Percentiles rank a stretch among this genome's conserved stretches.
Evolutionary conservation across 1,140 invertebrate species (phyloP).

Genomic region (Metaphire vulgaris): DNA sequence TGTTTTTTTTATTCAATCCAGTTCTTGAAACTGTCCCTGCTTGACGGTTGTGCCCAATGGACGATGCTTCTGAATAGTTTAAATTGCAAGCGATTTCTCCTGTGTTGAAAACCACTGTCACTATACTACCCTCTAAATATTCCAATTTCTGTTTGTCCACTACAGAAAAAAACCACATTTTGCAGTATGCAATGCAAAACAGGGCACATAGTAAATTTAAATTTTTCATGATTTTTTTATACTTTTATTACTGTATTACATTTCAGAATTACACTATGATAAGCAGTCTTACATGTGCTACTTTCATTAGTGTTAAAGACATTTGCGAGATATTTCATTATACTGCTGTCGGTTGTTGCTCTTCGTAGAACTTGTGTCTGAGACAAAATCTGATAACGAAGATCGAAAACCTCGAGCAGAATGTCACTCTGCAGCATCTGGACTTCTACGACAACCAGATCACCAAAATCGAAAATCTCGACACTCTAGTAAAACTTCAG

Average conservation of each 20-base stretch:
- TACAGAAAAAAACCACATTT: no score
- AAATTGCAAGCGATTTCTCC: no score
- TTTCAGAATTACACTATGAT: neutral
- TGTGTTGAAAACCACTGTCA: no score
- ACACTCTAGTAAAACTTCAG: constrained; percentile 79
- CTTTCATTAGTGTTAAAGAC: neutral
- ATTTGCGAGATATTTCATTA: neutral
- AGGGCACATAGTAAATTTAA: neutral
- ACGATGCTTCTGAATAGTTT: no score
- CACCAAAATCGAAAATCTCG: constrained; percentile 78
- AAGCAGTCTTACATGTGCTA: neutral
- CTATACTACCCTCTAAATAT: no score
- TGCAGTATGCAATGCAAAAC: no score
- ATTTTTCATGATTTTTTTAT: neutral
- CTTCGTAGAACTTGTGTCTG: constrained; percentile 66
- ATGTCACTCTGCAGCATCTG: constrained; percentile 60
- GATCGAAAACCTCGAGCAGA: constrained; percentile 57
- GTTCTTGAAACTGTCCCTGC: no score
- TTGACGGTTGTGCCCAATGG: no score
- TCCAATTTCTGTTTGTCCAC: no score
- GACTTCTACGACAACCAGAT: constrained; percentile 92
- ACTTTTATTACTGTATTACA: neutral
- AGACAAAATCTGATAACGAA: constrained; percentile 92
- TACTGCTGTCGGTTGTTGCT: constrained; percentile 8
- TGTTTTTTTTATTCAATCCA: no score